Conservation (phyloP, 2,113 vertebrate species). For the Myotis yumanensis region DNA sequence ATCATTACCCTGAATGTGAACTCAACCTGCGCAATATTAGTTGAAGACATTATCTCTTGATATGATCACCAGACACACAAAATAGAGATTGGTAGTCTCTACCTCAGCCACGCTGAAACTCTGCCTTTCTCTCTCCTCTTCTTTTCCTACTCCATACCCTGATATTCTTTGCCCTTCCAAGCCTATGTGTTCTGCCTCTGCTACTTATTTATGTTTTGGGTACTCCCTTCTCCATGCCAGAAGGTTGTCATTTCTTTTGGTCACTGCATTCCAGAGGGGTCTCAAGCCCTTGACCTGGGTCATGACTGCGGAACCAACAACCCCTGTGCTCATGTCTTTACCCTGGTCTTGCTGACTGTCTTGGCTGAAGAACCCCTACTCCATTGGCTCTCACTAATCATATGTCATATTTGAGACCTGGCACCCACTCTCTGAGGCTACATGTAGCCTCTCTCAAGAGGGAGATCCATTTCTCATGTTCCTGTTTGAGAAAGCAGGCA, state of each 20-base stretch:
- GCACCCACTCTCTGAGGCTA: not conserved
- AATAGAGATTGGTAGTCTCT: not conserved
- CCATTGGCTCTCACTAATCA: rapidly evolving
- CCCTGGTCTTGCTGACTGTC: not conserved
- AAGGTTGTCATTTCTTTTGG: not conserved
- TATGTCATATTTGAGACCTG: not conserved
- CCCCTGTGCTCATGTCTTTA: not conserved
- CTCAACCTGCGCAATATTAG: not conserved
- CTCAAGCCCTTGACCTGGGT: not conserved
- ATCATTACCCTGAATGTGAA: not conserved
- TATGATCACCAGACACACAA: not conserved
- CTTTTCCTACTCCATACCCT: not conserved
- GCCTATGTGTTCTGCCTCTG: not conserved
- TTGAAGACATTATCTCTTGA: slow-evolving; percentile 18
- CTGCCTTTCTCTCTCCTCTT: not conserved
- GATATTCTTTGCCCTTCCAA: not conserved
- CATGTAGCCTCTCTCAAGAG: not conserved
- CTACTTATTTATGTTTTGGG: not conserved
- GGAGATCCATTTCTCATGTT: not conserved
- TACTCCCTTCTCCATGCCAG: not conserved
- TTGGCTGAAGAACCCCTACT: not conserved
- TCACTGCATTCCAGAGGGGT: not conserved
- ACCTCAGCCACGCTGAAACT: not conserved
- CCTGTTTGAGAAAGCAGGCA: not conserved
- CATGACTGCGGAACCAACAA: not conserved